Evolutionary conservation across 2,888 invertebrate genomes (phyloP), one percentile per base, ranked within the genome.

Genomic region (Drosophila limbata): DNA sequence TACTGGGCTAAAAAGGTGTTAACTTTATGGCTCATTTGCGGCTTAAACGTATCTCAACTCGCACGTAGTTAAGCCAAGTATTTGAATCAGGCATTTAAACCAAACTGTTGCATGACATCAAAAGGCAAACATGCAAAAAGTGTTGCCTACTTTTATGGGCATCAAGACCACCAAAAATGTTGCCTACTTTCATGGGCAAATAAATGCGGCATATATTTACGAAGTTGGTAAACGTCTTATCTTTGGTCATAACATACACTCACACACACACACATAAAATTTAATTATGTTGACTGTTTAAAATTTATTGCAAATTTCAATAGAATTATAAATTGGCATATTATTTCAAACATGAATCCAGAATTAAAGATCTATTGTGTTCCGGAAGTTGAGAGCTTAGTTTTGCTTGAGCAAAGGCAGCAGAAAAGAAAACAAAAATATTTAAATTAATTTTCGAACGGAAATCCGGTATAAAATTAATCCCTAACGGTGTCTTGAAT

Each of bases 11-110:
- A 52, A 56, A 33, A 81, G 68, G 69, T 82, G 85, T 70, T 84
- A 67, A 62, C 63, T 78, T 86, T 78, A 87, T 84, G 84, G 56
- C 53, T 51, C 81, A 65, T 84, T 87, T 84, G 71, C 39, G 78
- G 74, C 35, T 62, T 56, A 62, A 44, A 25, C 44, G 19, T 19
- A 55, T 39, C 52, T 33, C 42, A 1, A 31, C 37, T 45, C 11
- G 39, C 47, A 39, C 47, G 63, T 69, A 75, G 78, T 75, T 78
- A 69, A 69, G 59, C 13, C 31, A 8, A 19, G 44, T 57, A 39
- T 42, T 59, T 42, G 31, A 70, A 56, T 19, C 25, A 2, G 4
- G 19, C 37, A 52, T 57, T 33, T 31, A 45, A 57, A 21, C 25
- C 35, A 56, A 68, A 62, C 33, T 47, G 55, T 53, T 47, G 66